Conservation (phyloP, 2,113 vertebrate genomes). For the Dinomys branickii region DNA sequence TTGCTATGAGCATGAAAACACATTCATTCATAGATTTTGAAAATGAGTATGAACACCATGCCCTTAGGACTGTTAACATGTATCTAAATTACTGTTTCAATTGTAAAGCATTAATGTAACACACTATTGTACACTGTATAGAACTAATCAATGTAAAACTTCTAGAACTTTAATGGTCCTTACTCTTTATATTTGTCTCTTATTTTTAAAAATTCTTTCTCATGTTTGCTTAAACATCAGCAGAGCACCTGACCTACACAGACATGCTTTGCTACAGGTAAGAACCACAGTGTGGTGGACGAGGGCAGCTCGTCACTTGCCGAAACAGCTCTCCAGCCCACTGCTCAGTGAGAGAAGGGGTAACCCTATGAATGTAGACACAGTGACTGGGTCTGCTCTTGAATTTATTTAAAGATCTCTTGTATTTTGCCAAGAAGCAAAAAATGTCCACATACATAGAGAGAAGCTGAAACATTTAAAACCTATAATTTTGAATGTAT, state of each 20-base stretch:
- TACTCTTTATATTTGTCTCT: not conserved
- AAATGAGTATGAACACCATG: slow-evolving; percentile 56
- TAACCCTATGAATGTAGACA: not conserved
- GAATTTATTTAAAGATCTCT: not conserved
- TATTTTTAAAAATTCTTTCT: not conserved
- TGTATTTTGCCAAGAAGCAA: slow-evolving; percentile 40
- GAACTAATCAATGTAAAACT: slow-evolving; percentile 39
- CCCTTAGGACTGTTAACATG: not conserved
- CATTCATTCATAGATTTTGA: not conserved
- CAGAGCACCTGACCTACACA: not conserved
- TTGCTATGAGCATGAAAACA: not conserved
- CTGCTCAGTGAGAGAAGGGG: not conserved
- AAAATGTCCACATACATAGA: not conserved
- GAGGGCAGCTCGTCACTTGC: not conserved
- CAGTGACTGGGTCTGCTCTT: not conserved
- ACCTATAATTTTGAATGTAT: not conserved
- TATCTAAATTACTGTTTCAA: not conserved
- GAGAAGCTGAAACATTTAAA: not conserved
- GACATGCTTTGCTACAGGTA: not conserved
- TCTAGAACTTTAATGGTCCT: not conserved
- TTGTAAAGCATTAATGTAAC: not conserved
- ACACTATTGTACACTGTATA: not conserved
- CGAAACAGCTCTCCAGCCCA: not conserved
- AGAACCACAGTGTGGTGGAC: not conserved
- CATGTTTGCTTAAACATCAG: slow-evolving; percentile 22